These are phyloP conservation scores for Hyperoplus lanceolatus DNA, from an alignment of 2,797 vertebrate genomes.

Conservation along the genomic window DNA sequence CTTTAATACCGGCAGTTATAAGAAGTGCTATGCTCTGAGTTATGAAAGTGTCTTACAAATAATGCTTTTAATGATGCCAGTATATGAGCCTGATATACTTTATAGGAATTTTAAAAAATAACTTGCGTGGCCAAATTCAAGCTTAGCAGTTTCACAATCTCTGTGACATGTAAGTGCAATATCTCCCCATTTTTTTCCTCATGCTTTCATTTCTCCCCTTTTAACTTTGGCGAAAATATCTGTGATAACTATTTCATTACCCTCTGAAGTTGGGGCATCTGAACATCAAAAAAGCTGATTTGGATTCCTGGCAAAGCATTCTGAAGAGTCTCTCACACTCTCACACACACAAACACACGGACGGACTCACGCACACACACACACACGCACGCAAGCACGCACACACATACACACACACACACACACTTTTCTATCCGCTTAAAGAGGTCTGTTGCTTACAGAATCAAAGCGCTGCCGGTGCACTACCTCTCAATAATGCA, in stretches of 20 bases:
- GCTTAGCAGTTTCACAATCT: constrained; percentile 29
- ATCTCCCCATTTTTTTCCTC: constrained; percentile 15
- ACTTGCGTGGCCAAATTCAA: constrained; percentile 26
- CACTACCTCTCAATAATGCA: constrained; percentile 73
- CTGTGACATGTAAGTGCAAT: constrained; percentile 52
- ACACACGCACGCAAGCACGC: constrained; percentile 20
- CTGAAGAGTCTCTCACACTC: constrained; percentile 38
- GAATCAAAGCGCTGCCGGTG: constrained; percentile 68
- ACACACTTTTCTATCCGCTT: constrained; percentile 62
- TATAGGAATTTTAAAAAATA: constrained; percentile 16
- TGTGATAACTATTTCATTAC: constrained; percentile 74
- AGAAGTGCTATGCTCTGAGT: constrained; percentile 21
- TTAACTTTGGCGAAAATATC: constrained; percentile 60
- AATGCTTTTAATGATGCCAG: constrained; percentile 45
- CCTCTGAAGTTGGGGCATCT: constrained; percentile 66
- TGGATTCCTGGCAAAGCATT: constrained; percentile 65
- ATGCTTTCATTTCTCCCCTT: constrained; percentile 59
- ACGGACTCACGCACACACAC: neutral
- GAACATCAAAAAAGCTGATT: constrained; percentile 68
- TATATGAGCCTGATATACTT: constrained; percentile 23
- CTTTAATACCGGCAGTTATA: neutral
- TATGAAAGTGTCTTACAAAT: constrained; percentile 44
- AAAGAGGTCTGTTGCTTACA: constrained; percentile 68
- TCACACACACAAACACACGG: constrained; percentile 1
- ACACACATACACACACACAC: constrained; percentile 19